Evolutionary conservation across 2,113 vertebrate species (phyloP).

Genomic region (Panthera uncia): DNA sequence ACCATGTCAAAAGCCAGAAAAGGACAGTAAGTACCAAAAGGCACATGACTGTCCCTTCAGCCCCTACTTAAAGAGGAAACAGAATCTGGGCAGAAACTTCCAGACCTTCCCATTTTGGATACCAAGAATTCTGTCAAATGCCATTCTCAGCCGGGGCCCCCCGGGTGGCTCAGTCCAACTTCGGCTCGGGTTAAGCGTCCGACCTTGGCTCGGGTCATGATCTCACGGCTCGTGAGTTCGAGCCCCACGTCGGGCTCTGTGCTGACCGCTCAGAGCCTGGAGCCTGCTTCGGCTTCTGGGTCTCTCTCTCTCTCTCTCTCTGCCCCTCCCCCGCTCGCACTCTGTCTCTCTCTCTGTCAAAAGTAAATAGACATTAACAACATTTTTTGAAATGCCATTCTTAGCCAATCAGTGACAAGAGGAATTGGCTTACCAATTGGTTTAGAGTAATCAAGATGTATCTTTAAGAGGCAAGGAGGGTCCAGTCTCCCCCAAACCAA

Average conservation of each 20-base stretch:
- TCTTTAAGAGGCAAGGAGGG: background rate
- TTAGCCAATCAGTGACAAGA: background rate
- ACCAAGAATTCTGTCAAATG: background rate
- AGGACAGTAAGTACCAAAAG: background rate
- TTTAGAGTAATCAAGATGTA: background rate
- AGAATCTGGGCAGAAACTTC: background rate
- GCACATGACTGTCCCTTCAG: background rate
- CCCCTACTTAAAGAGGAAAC: background rate
- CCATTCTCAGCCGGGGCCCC: background rate
- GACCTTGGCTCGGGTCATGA: too few species aligned
- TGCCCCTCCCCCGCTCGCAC: too few species aligned
- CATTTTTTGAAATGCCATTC: background rate
- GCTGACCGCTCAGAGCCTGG: too few species aligned
- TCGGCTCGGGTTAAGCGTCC: too few species aligned
- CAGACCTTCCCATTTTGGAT: background rate
- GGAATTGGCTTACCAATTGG: background rate
- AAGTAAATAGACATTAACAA: too few species aligned
- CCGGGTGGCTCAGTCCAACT: too few species aligned
- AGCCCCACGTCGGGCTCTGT: rapidly evolving
- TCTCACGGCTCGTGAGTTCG: too few species aligned
- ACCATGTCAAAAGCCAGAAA: background rate
- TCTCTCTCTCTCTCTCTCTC: too few species aligned
- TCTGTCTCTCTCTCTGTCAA: too few species aligned
- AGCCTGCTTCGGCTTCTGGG: too few species aligned
- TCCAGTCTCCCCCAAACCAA: background rate